Percentiles rank a stretch among this genome's conserved stretches.
phyloP scores from a whole-genome alignment of 2,888 invertebrate species.

The Apodemia hepburni region DNA sequence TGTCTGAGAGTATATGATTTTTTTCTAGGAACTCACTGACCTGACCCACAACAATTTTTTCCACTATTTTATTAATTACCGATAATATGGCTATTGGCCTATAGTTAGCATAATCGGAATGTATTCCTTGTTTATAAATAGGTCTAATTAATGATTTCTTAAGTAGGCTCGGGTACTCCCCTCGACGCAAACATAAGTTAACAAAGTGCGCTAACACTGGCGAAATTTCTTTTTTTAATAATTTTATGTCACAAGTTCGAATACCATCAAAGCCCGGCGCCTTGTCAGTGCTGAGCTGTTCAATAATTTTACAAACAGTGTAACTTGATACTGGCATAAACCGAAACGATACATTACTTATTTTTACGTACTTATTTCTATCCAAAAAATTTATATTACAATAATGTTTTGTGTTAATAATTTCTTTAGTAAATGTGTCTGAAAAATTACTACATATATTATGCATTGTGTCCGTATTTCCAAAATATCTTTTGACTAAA shows the following conservation, averaged over 20 bases:
- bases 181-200: neutral
- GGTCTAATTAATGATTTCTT: neutral
- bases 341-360: too few relatives aligned
- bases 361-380: too few relatives aligned
- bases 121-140: too few relatives aligned
- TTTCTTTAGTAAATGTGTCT: too few relatives aligned
- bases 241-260: neutral
- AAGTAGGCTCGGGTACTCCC: neutral
- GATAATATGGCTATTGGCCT: too few relatives aligned
- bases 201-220: neutral
- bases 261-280: neutral
- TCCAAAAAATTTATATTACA: too few relatives aligned
- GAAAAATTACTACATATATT: too few relatives aligned
- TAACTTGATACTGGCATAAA: neutral
- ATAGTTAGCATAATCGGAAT: too few relatives aligned
- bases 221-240: too few relatives aligned
- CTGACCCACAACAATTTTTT: neutral
- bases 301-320: neutral
- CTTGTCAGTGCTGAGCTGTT: neutral
- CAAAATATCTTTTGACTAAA: conserved; percentile 16
- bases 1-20: conserved; percentile 8
- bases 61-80: too few relatives aligned
- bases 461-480: too few relatives aligned
- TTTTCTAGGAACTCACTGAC: conserved; percentile 1
- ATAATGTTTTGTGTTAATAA: too few relatives aligned